A percentile compares a stretch with the other conserved stretches of the same genome.
Evolutionary conservation across 2,113 vertebrate species (phyloP).

Genomic region (Melanostigma gelatinosum): DNA sequence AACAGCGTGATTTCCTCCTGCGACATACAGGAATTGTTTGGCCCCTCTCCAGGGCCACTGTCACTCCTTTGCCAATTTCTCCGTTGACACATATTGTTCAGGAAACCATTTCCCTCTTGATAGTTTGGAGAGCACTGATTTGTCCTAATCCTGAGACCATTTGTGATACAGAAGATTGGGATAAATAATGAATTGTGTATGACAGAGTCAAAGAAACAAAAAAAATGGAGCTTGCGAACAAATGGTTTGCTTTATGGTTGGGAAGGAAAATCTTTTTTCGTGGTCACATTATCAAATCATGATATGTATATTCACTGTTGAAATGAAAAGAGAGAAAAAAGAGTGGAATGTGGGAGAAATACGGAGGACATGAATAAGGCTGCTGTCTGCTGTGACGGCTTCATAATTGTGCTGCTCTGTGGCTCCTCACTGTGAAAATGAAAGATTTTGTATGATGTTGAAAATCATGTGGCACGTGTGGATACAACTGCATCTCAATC

Average conservation of each 20-base stretch:
- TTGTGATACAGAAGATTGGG: conserved; percentile 80
- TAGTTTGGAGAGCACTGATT: conserved; percentile 80
- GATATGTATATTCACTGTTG: conserved; percentile 73
- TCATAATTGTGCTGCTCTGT: conserved; percentile 41
- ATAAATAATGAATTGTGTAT: conserved; percentile 85
- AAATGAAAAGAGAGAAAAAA: conserved; percentile 71
- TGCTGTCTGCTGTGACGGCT: conserved; percentile 44
- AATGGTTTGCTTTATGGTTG: conserved; percentile 71
- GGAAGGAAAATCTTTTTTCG: conserved; percentile 68
- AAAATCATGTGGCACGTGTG: conserved; percentile 19
- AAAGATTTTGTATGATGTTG: conserved; percentile 29
- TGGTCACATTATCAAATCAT: conserved; percentile 75
- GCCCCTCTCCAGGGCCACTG: conserved; percentile 71
- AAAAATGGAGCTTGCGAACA: conserved; percentile 67
- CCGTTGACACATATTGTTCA: conserved; percentile 76
- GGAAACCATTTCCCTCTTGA: conserved; percentile 80
- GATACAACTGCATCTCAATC: conserved; percentile 12
- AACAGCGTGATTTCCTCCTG: conserved; percentile 80
- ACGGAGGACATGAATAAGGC: conserved; percentile 48
- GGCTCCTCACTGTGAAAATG: conserved; percentile 29
- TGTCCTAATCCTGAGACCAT: conserved; percentile 83
- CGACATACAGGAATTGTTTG: conserved; percentile 72
- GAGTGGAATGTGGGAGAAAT: conserved; percentile 56
- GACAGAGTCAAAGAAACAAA: conserved; percentile 76
- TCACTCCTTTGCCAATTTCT: conserved; percentile 78